Conservation (phyloP, 2,113 vertebrate genomes). For the Neomonachus schauinslandi region DNA sequence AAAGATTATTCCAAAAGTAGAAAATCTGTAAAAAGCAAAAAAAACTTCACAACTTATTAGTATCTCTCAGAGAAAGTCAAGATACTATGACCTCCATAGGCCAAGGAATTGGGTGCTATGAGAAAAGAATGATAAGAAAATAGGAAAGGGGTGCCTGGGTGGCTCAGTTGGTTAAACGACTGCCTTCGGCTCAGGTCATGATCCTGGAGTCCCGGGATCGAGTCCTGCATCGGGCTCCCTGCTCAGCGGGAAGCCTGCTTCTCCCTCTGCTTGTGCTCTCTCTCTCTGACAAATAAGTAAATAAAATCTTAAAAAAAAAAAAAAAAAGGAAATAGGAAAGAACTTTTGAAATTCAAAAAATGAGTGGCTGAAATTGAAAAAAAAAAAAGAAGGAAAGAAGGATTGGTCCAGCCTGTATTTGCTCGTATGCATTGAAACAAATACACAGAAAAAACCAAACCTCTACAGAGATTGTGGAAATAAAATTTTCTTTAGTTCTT, state of each 20-base stretch:
- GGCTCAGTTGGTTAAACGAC: too few relatives aligned
- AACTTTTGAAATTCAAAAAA: conserved; percentile 43
- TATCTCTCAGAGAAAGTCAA: conserved; percentile 13
- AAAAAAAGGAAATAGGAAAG: conserved; percentile 29
- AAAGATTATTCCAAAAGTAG: neutral
- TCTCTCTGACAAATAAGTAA: too few relatives aligned
- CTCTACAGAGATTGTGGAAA: neutral
- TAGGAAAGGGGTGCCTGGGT: too few relatives aligned
- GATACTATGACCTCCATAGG: neutral
- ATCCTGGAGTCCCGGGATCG: too few relatives aligned
- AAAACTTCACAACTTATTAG: conserved; percentile 22
- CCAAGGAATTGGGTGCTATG: neutral
- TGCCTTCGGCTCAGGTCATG: too few relatives aligned
- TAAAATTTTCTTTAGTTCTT: conserved; percentile 38
- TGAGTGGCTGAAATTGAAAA: neutral
- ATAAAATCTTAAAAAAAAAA: too few relatives aligned
- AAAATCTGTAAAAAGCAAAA: conserved; percentile 25
- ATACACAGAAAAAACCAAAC: neutral
- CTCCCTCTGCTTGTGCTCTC: too few relatives aligned
- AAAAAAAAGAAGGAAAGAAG: neutral
- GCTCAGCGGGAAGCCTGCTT: too few relatives aligned
- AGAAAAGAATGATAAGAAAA: conserved; percentile 34
- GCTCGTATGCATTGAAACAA: neutral
- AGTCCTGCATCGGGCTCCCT: too few relatives aligned
- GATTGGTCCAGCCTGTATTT: neutral